phyloP scores from a whole-genome alignment of 2,888 invertebrate genomes.

The Platypus cylindrus region DNA sequence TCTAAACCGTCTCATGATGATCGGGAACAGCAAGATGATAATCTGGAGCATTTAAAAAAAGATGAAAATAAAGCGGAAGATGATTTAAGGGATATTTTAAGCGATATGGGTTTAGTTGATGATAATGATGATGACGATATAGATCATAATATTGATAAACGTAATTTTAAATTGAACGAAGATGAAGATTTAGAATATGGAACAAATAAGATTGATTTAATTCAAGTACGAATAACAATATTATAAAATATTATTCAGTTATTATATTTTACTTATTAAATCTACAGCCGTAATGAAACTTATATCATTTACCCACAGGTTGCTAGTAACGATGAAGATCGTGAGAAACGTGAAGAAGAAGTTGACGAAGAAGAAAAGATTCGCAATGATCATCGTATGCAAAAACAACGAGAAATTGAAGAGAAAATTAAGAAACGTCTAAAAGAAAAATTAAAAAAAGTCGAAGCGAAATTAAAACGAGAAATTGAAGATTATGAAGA shows the following conservation, averaged over 20 bases:
- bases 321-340: too few species aligned
- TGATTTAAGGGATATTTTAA: constrained; percentile 21
- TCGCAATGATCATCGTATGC: not conserved
- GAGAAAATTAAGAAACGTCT: constrained; percentile 23
- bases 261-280: too few species aligned
- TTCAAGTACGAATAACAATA: too few species aligned
- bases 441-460: constrained; percentile 21
- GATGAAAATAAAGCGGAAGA: constrained; percentile 20
- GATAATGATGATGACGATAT: not conserved
- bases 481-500: constrained; percentile 21
- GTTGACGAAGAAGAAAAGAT: constrained; percentile 3
- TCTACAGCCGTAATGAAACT: too few species aligned
- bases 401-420: constrained; percentile 14
- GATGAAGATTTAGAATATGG: constrained; percentile 22
- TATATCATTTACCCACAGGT: too few species aligned
- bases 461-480: constrained; percentile 25
- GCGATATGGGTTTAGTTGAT: constrained; percentile 25
- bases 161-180: constrained; percentile 16
- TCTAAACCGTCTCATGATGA: too few species aligned
- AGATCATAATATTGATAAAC: constrained; percentile 18
- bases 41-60: constrained; percentile 12
- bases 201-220: constrained; percentile 19
- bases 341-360: constrained; percentile 8
- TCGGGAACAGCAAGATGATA: constrained; percentile 5
- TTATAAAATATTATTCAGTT: too few species aligned